These are phyloP conservation scores for Triplophysa yarkandensis DNA, from an alignment of 2,797 vertebrate genomes.

Conservation along the genomic window DNA sequence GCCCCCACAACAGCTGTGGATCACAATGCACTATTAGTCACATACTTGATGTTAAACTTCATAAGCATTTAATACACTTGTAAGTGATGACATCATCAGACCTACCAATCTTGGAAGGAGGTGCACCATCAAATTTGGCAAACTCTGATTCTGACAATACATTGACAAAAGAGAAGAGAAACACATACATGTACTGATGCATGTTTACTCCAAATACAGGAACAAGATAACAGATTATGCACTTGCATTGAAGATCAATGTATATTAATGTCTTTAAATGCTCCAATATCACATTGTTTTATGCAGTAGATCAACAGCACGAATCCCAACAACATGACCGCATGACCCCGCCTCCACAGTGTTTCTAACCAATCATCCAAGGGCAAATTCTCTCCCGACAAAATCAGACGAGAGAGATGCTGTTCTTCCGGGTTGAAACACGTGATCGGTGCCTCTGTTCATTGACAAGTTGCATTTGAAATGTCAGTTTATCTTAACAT, in stretches of 20 bases:
- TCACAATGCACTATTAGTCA: conserved; percentile 7
- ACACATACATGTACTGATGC: background rate
- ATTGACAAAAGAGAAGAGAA: background rate
- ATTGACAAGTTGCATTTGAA: background rate
- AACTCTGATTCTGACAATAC: conserved; percentile 61
- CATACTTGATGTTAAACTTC: background rate
- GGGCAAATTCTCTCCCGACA: background rate
- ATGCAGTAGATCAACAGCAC: background rate
- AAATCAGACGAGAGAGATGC: conserved; percentile 14
- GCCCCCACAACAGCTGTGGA: conserved; percentile 88
- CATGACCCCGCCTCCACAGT: conserved; percentile 51
- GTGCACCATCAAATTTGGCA: conserved; percentile 70
- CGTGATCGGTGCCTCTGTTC: background rate
- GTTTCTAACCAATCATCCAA: conserved; percentile 35
- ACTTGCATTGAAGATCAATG: background rate
- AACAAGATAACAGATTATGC: background rate
- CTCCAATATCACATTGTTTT: background rate
- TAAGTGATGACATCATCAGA: background rate
- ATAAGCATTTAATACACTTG: background rate
- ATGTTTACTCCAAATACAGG: background rate
- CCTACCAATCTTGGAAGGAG: conserved; percentile 78
- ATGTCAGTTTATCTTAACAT: too few species aligned
- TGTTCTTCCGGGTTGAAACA: background rate
- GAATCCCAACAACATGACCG: conserved; percentile 64
- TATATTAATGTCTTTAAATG: background rate